These are phyloP conservation scores for Ips nitidus DNA, from an alignment of 1,140 invertebrate genomes.

Conservation along the genomic window DNA sequence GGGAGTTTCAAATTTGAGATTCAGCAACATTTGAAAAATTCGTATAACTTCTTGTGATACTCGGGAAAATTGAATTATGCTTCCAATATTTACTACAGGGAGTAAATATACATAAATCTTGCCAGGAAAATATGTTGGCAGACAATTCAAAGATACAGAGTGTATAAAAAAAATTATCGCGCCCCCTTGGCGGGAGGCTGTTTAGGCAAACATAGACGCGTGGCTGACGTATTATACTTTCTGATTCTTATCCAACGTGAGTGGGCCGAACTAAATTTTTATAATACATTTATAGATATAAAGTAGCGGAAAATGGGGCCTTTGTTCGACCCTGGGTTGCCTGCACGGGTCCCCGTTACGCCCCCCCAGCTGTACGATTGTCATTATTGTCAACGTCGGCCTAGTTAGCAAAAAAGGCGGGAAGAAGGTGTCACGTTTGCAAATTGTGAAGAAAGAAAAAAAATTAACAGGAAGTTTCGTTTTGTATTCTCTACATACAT, in stretches of 20 bases:
- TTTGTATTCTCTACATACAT: no score
- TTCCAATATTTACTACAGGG: no score
- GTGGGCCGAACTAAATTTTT: constrained; percentile 13
- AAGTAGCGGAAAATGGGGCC: constrained; percentile 19
- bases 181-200: constrained; percentile 13
- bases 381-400: neutral
- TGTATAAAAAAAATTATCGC: no score
- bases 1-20: no score
- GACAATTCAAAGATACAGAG: no score
- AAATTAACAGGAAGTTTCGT: no score
- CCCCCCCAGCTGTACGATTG: constrained; percentile 18
- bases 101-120: no score
- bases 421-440: constrained; percentile 6
- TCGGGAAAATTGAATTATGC: no score
- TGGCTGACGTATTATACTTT: constrained; percentile 6
- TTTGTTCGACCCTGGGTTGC: neutral
- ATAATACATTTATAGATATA: constrained; percentile 24
- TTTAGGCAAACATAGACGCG: constrained; percentile 21
- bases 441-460: no score
- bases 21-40: no score
- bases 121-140: no score
- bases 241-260: constrained; percentile 15
- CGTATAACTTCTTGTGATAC: no score
- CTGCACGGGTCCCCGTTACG: constrained; percentile 11
- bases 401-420: constrained; percentile 18